A percentile compares a stretch with the other conserved stretches of the same genome.
These are phyloP conservation scores for Nebria ingens DNA, from an alignment of 1,140 invertebrate genomes.

Conservation along the genomic window DNA sequence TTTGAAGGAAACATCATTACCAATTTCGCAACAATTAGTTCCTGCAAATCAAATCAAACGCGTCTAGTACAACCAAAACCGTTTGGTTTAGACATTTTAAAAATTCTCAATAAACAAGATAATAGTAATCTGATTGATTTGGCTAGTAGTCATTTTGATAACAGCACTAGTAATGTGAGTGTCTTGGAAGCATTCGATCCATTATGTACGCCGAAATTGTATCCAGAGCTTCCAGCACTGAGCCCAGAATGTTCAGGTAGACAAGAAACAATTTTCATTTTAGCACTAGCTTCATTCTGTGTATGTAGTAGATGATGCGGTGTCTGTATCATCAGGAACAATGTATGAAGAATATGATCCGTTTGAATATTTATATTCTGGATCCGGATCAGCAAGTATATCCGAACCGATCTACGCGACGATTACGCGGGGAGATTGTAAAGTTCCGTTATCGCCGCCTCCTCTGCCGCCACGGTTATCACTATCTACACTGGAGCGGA, in stretches of 20 bases:
- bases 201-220: slow-evolving; percentile 45
- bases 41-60: not conserved
- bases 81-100: not conserved
- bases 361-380: slow-evolving; percentile 69
- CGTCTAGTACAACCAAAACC: not conserved
- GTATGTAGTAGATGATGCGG: slow-evolving; percentile 29
- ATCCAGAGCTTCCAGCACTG: slow-evolving; percentile 19
- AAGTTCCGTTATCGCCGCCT: slow-evolving; percentile 45
- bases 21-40: too few relatives aligned
- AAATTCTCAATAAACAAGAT: slow-evolving; percentile 11
- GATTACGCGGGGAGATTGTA: slow-evolving; percentile 49
- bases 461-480: slow-evolving; percentile 46
- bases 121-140: slow-evolving; percentile 40
- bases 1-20: too few relatives aligned
- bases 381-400: slow-evolving; percentile 53
- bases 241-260: slow-evolving; percentile 31
- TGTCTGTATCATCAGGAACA: slow-evolving; percentile 52
- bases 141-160: slow-evolving; percentile 35
- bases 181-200: slow-evolving; percentile 78
- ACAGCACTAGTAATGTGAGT: slow-evolving; percentile 52
- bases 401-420: slow-evolving; percentile 69
- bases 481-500: slow-evolving; percentile 40
- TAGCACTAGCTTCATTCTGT: not conserved
- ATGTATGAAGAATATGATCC: slow-evolving; percentile 81
- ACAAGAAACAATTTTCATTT: not conserved